phyloP scores from a whole-genome alignment of 2,888 invertebrate genomes.

The Lasiommata megera region DNA sequence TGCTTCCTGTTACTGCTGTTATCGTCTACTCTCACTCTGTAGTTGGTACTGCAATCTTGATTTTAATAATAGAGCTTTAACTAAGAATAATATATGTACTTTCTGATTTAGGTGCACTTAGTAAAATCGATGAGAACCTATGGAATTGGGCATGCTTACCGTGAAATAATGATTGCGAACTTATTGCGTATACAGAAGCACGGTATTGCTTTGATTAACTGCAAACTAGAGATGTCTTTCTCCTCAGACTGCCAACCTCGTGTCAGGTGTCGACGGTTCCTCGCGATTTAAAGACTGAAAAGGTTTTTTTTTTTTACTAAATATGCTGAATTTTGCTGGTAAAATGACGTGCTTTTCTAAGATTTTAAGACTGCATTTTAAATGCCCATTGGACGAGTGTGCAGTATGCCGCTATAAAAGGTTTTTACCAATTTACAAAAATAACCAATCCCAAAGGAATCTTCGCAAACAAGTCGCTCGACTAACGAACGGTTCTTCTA shows the following conservation, averaged over 20 bases:
- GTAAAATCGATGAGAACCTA: background rate
- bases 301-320: background rate
- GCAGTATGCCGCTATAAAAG: conserved; percentile 1
- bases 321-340: background rate
- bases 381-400: background rate
- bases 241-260: background rate
- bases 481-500: no score
- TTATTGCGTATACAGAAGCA: no score
- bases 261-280: background rate
- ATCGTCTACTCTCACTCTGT: background rate
- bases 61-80: conserved; percentile 2
- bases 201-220: no score
- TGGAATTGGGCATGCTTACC: background rate
- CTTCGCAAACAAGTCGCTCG: no score
- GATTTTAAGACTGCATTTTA: background rate
- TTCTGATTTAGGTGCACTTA: conserved; percentile 1
- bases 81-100: background rate
- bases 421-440: background rate
- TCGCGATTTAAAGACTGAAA: background rate
- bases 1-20: background rate
- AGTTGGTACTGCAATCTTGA: conserved; percentile 7
- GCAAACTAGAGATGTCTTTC: no score
- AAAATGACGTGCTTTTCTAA: background rate
- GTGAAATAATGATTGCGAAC: background rate
- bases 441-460: background rate